Percentiles rank a stretch among this genome's conserved stretches.
Evolutionary conservation across 37 sponge, comb jelly and placozoan genomes (phyloP).

Genomic region (Dysidea cf. avara): DNA sequence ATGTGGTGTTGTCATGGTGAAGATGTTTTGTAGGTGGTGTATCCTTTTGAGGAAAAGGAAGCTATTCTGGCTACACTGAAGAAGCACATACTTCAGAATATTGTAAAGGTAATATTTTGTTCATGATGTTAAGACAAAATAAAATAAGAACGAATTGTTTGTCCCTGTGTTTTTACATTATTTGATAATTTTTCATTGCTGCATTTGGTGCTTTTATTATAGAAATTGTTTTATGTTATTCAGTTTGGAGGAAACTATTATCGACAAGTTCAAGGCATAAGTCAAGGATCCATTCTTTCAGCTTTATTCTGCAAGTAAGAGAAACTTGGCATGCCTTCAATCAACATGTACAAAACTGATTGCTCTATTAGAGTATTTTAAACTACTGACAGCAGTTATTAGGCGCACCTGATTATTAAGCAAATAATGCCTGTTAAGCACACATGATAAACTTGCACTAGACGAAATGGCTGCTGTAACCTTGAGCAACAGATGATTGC

Average conservation of each 20-base stretch:
- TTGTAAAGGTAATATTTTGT: constrained; percentile 42
- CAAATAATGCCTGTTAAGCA: too few species aligned
- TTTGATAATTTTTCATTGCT: too few species aligned
- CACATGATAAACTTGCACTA: too few species aligned
- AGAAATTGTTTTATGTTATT: neutral
- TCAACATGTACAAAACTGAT: too few species aligned
- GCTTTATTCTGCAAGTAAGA: constrained; percentile 66
- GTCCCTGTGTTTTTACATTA: too few species aligned
- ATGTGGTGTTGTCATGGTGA: neutral
- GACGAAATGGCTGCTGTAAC: too few species aligned
- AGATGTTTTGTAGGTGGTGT: constrained; percentile 9
- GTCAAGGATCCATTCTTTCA: constrained; percentile 60
- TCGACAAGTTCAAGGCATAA: constrained; percentile 44
- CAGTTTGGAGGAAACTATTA: constrained; percentile 46
- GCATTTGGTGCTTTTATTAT: too few species aligned
- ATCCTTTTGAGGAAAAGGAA: constrained; percentile 14
- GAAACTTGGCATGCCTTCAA: neutral
- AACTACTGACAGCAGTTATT: too few species aligned
- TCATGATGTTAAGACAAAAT: neutral
- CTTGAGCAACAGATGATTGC: too few species aligned
- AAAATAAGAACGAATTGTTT: neutral
- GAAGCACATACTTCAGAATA: constrained; percentile 50
- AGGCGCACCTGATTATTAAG: too few species aligned
- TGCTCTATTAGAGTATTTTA: too few species aligned
- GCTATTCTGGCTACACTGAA: constrained; percentile 8